Evolutionary conservation across 2,888 invertebrate genomes (phyloP).

Genomic region (Stenodera caucasica): DNA sequence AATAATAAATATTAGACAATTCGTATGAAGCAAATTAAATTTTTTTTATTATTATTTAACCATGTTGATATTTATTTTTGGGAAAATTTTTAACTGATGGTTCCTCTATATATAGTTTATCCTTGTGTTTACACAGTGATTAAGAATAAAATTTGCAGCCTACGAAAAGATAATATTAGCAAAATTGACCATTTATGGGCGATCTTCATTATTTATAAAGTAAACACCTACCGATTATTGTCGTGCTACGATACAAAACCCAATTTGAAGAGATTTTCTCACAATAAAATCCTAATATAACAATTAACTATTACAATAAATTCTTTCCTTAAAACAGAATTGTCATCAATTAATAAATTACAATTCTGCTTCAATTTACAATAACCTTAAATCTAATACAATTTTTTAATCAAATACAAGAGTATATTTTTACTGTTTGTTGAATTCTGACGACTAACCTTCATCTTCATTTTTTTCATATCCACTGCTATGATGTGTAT

Average conservation of each 20-base stretch:
- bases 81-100: slow-evolving; percentile 3
- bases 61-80: slow-evolving; percentile 5
- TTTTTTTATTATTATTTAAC: slow-evolving; percentile 16
- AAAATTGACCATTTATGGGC: background rate
- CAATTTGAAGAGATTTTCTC: background rate
- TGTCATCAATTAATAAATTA: background rate
- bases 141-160: slow-evolving; percentile 13
- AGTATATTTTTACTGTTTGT: background rate
- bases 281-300: background rate
- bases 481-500: slow-evolving; percentile 42
- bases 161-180: slow-evolving; percentile 29
- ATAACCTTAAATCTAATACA: background rate
- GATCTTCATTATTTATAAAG: background rate
- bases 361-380: slow-evolving; percentile 2
- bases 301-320: slow-evolving; percentile 2
- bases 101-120: slow-evolving; percentile 7
- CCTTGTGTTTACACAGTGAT: slow-evolving; percentile 1
- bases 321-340: background rate
- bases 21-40: slow-evolving; percentile 1
- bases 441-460: slow-evolving; percentile 21
- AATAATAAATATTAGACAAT: slow-evolving; percentile 13
- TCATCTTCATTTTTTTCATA: slow-evolving; percentile 39
- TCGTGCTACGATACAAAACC: background rate
- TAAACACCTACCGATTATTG: slow-evolving; percentile 1
- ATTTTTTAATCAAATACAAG: background rate